Evolutionary conservation across 2,797 vertebrate genomes (phyloP), one percentile per base, ranked within the genome.

Genomic region (Acanthurus tractus): DNA sequence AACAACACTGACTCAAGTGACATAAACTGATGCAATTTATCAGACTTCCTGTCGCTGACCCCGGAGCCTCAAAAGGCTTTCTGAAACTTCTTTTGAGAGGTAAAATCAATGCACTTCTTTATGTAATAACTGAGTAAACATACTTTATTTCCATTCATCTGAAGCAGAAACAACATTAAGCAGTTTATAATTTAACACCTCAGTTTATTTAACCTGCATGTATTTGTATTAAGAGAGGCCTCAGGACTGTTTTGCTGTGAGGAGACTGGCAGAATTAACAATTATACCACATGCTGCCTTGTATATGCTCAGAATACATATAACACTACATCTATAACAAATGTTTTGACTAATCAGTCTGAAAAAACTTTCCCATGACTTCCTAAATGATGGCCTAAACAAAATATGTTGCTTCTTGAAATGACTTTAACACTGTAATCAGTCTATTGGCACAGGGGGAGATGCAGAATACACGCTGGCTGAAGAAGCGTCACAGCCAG

Each of bases 401-500:
- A 38, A 61, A 52, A 70, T 48, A 46, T 8, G 64, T 18, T 52
- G 34, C 48, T 76, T 17, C 57, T n/a, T 14, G 10, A 76, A 13
- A 63, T 48, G 57, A 42, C 3, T 57, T 12, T 7, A 36, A 52
- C 49, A 2, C 10, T 63, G 20, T 56, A 67, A 76, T 80, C 20
- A 81, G n/a, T 64, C 29, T 57, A 20, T 38, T 56, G 49, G 64
- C 71, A 55, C 67, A 59, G 54, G 4, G 42, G 42, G 66, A 52
- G 42, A 69, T 25, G 53, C 22, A 77, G 61, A 80, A 62, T 3
- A 18, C 74, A 59, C 6, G 20, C 77, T 72, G 69, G 40, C 25
- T 71, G 6, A 62, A 66, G 34, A 45, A 61, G 66, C 2, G 0
- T 56, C 74, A 25, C 64, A 82, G 74, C 50, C 29, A 44, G 63